phyloP scores from a whole-genome alignment of 2,797 vertebrate species.

The Harpagifer antarcticus region DNA sequence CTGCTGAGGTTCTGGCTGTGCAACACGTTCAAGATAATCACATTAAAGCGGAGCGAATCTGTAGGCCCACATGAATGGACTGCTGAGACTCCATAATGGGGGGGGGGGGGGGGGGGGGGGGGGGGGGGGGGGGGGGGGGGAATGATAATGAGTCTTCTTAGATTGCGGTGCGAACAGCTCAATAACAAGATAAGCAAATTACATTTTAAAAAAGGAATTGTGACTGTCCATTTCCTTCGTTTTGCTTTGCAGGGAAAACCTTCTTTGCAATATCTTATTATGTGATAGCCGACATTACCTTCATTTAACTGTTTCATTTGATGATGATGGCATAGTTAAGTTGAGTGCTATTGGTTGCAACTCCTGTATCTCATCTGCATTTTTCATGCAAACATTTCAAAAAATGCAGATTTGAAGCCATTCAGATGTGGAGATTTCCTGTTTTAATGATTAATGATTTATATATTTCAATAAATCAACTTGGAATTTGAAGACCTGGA shows the following conservation, averaged over 20 bases:
- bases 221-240: background rate
- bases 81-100: constrained; percentile 34
- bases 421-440: too few relatives aligned
- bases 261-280: background rate
- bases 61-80: constrained; percentile 62
- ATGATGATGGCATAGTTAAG: too few relatives aligned
- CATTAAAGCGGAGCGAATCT: constrained; percentile 67
- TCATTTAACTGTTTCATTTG: background rate
- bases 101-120: constrained; percentile 58
- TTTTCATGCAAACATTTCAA: too few relatives aligned
- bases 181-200: constrained; percentile 35
- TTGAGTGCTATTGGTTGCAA: too few relatives aligned
- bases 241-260: background rate
- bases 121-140: constrained; percentile 57
- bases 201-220: background rate
- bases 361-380: too few relatives aligned
- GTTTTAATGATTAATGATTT: too few relatives aligned
- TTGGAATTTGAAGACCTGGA: too few relatives aligned
- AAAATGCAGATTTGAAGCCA: too few relatives aligned
- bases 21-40: constrained; percentile 55
- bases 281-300: background rate
- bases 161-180: constrained; percentile 33
- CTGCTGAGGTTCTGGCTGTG: background rate
- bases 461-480: too few relatives aligned
- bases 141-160: constrained; percentile 70